phyloP scores from a whole-genome alignment of 2,113 vertebrate species.

The Ailurus styani region DNA sequence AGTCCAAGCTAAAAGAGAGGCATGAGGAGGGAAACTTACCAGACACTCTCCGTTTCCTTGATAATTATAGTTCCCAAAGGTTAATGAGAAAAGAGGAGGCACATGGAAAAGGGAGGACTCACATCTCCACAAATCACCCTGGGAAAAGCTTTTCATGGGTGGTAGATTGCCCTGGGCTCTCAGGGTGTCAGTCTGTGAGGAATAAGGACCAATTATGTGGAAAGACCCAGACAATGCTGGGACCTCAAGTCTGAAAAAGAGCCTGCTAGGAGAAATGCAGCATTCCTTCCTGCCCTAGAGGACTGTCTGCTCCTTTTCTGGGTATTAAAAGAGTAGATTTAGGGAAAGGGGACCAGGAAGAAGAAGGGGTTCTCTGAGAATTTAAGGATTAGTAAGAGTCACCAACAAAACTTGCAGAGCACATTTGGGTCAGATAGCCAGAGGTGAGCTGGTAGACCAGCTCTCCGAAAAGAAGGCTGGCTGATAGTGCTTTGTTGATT shows the following conservation, averaged over 20 bases:
- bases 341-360: not conserved
- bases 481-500: rapidly evolving
- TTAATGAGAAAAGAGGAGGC: not conserved
- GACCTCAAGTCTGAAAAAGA: not conserved
- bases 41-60: not conserved
- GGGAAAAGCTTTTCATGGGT: not conserved
- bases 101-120: not conserved
- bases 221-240: not conserved
- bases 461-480: not conserved
- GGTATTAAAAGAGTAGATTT: not conserved
- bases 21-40: not conserved
- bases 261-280: not conserved
- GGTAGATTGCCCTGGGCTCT: not conserved
- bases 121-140: not conserved
- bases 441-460: not conserved
- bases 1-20: not conserved
- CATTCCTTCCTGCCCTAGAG: too few species aligned
- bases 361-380: not conserved
- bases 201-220: not conserved
- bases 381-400: not conserved
- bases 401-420: not conserved
- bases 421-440: not conserved
- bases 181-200: not conserved
- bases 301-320: not conserved
- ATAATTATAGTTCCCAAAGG: not conserved